Base-by-base conservation (phyloP, 2,113 vertebrate species). In the Microcebus jonahi region DNA sequence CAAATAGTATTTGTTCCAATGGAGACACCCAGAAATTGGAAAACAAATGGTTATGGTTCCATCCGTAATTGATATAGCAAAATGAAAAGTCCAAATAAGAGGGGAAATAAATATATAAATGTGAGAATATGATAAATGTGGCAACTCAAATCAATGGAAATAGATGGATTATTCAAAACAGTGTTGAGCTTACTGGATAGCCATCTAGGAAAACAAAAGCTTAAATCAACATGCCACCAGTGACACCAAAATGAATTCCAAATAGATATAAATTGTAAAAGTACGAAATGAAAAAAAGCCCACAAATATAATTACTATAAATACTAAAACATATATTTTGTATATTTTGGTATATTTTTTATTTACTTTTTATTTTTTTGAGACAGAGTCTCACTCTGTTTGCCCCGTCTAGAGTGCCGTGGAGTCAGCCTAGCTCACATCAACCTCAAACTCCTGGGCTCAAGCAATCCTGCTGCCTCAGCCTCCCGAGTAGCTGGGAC, bases 181-280 rank as follows among this genome's bases (percentile, higher is more conserved):
- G 34, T 31, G 25, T 25, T 42, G 61, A 25, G 25, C 45, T 68
- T 42, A 23, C 27, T 68, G 17, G 76, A n/a, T 23, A 57, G 27
- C 27, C 50, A 45, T 18, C 13, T 18, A n/a, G 20, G 48, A 34
- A 70, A 70, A 70, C 4, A 70, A 45, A 82, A 70, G 18, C 5
- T 81, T 34, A n/a, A 27, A 34, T 77, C 57, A 39, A 36, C 25
- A 36, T 65, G 14, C 45, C 59, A 29, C 29, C n/a, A 39, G 5
- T 73, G 79, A 61, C n/a, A 48, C 39, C 48, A 83, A 91, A 57
- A 77, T 48, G 50, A 80, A 59, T 61, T 61, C 8, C 90, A 82
- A 21, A 20, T 36, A n/a, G 39, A 45, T 10, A 39, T 27, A 31
- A 73, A 63, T 29, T 63, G 21, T 83, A n/a, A 61, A 92, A 71